Percentiles rank a stretch among this genome's conserved stretches.
Evolutionary conservation across 2,113 vertebrate species (phyloP).

Genomic region (Clarias macrocephalus): DNA sequence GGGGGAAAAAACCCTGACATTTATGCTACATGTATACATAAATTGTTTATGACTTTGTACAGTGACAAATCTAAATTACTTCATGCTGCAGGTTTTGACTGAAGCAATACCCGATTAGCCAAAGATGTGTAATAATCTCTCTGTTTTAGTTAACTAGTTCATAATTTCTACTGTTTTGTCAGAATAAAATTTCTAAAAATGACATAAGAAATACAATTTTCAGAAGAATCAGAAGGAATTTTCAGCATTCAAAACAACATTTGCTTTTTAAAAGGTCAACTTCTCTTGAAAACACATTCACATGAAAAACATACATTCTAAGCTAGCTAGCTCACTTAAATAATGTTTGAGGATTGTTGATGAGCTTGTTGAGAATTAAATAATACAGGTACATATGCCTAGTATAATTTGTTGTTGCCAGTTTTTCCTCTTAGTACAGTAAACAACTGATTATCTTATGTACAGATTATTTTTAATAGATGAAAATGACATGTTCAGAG

Average conservation of each 20-base stretch:
- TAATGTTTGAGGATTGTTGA: neutral
- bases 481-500: conserved; percentile 7
- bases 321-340: neutral
- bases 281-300: neutral
- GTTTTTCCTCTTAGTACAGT: neutral
- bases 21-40: neutral
- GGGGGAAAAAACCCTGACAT: neutral
- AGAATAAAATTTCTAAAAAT: neutral
- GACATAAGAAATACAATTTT: neutral
- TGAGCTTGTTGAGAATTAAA: neutral
- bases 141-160: neutral
- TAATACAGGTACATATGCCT: too few species aligned
- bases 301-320: neutral
- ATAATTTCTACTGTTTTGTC: neutral
- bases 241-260: neutral
- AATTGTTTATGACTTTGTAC: neutral
- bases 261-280: neutral
- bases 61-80: neutral
- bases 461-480: conserved; percentile 21
- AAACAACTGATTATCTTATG: neutral
- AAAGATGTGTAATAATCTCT: neutral
- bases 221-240: neutral
- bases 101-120: neutral
- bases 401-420: neutral
- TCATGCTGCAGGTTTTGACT: neutral